These are phyloP conservation scores for Limnephilus rhombicus DNA, from an alignment of 2,888 invertebrate genomes.

Conservation along the genomic window DNA sequence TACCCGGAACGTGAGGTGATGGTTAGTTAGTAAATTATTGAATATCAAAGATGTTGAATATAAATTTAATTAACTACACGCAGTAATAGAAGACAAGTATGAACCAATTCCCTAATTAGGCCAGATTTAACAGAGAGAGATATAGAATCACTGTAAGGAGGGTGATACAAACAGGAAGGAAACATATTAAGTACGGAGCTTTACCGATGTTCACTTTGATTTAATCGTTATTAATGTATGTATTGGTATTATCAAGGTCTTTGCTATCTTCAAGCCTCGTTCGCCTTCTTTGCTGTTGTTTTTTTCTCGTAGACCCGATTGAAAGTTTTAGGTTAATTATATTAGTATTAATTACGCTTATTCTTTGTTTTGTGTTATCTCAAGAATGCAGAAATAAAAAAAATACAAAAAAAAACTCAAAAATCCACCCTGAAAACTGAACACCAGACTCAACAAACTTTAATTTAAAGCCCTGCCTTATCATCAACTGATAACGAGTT, in stretches of 20 bases:
- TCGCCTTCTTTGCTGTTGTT: neutral
- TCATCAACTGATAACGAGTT: too few species aligned
- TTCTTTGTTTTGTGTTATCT: too few species aligned
- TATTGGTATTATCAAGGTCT: neutral
- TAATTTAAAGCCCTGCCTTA: too few species aligned
- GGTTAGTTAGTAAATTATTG: neutral
- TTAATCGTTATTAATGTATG: neutral
- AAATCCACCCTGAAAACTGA: too few species aligned
- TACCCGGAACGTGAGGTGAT: neutral
- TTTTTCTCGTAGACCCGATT: neutral
- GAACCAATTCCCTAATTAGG: neutral
- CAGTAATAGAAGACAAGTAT: neutral
- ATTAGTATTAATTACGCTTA: too few species aligned
- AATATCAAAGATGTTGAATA: too few species aligned
- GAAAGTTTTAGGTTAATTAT: neutral
- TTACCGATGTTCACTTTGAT: neutral
- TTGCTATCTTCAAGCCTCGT: neutral
- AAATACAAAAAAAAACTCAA: too few species aligned
- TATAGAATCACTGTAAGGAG: neutral
- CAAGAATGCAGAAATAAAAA: too few species aligned
- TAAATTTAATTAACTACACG: neutral
- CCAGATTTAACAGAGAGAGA: neutral
- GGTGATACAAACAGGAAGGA: neutral
- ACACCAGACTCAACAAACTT: too few species aligned
- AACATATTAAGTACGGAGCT: neutral